Conservation (phyloP, 2,797 vertebrate genomes). For the Cheirogaleus major region DNA sequence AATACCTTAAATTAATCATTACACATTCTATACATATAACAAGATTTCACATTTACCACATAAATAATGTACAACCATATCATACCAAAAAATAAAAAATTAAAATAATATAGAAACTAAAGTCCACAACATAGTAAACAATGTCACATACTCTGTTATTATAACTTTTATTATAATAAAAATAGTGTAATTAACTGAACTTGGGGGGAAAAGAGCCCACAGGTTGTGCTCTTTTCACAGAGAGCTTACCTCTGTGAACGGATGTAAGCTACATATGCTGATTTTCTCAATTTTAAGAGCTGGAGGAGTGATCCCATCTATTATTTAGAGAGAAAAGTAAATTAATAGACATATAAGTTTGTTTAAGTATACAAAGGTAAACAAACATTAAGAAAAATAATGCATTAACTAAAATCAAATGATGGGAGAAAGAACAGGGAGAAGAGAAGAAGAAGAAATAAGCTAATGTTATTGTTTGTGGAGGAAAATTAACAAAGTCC, state of each 20-base stretch:
- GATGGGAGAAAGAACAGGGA: neutral
- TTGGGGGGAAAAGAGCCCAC: neutral
- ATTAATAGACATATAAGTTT: neutral
- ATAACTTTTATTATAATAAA: neutral
- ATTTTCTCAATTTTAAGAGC: neutral
- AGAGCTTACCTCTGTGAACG: neutral
- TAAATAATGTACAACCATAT: neutral
- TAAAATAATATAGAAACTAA: neutral
- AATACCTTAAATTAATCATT: neutral
- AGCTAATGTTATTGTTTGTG: neutral
- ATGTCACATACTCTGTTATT: neutral
- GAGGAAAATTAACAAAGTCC: neutral
- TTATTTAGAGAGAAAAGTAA: neutral
- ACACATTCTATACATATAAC: neutral
- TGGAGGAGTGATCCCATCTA: neutral
- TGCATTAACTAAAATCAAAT: neutral
- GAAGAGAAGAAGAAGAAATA: neutral
- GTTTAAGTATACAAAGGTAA: neutral
- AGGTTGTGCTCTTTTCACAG: too few species aligned
- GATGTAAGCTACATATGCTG: neutral
- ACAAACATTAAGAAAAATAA: neutral
- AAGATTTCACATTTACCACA: neutral
- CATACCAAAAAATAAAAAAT: neutral
- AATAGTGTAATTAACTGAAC: neutral
- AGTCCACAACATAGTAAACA: neutral